Percentiles rank a stretch among this genome's conserved stretches.
These are phyloP conservation scores for Hydrozoanthus tunicans DNA, from an alignment of 64 coral and sea anemone species.

Conservation along the genomic window DNA sequence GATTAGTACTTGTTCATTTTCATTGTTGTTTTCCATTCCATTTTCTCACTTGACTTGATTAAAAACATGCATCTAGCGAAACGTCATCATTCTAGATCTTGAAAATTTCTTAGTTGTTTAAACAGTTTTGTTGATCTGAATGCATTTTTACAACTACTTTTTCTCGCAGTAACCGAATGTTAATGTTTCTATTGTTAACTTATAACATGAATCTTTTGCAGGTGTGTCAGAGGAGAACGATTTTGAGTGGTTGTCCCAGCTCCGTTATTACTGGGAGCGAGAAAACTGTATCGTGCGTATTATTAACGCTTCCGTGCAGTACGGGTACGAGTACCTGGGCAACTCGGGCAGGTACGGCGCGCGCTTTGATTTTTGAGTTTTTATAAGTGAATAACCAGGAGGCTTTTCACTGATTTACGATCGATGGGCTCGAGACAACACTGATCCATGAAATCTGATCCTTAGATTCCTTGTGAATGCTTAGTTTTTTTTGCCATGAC, in stretches of 20 bases:
- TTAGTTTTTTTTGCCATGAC: too few relatives aligned
- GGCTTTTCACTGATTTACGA: background rate
- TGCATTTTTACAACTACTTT: background rate
- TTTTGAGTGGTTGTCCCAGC: conserved; percentile 98
- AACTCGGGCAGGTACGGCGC: conserved; percentile 91
- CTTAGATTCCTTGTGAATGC: too few relatives aligned
- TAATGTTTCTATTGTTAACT: background rate
- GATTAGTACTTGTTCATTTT: too few relatives aligned
- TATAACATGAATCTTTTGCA: background rate
- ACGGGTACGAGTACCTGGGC: conserved; percentile 98
- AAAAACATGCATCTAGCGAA: too few relatives aligned
- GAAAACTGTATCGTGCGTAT: conserved; percentile 93
- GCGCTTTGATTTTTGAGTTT: background rate
- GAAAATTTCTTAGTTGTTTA: too few relatives aligned
- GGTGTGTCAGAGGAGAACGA: conserved; percentile 98
- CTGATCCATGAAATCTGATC: too few relatives aligned
- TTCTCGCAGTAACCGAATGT: background rate
- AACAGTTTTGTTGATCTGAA: too few relatives aligned
- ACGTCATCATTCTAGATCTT: too few relatives aligned
- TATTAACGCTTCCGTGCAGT: conserved; percentile 92
- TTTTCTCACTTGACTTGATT: too few relatives aligned
- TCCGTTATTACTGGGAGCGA: conserved; percentile 99
- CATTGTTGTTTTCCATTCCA: too few relatives aligned
- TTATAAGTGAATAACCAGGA: background rate
- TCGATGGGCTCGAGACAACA: too few relatives aligned